Evolutionary conservation across 2,888 invertebrate genomes (phyloP).

Genomic region (Plagodis dolabraria): DNA sequence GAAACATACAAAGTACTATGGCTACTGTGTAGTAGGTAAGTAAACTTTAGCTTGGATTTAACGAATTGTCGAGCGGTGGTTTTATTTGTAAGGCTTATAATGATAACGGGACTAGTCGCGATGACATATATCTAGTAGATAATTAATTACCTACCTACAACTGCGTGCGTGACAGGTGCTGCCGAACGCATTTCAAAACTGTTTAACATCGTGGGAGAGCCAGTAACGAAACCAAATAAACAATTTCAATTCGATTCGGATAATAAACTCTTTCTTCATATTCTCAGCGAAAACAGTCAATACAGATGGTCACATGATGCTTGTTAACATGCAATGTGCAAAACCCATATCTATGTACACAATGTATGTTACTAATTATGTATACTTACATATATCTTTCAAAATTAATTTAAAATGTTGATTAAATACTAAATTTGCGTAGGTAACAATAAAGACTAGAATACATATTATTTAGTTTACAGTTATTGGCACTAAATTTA

Average conservation of each 20-base stretch:
- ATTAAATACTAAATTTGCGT: slow-evolving; percentile 83
- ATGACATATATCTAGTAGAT: neutral
- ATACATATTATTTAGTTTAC: slow-evolving; percentile 82
- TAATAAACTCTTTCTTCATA: slow-evolving; percentile 53
- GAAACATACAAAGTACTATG: slow-evolving; percentile 2
- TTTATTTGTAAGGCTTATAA: slow-evolving; percentile 1
- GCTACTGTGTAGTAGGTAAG: neutral
- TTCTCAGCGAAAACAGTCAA: slow-evolving; percentile 47
- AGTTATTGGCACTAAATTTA: slow-evolving; percentile 85
- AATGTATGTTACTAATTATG: slow-evolving; percentile 65
- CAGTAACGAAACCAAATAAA: slow-evolving; percentile 50
- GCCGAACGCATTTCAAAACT: slow-evolving; percentile 18
- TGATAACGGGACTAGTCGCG: slow-evolving; percentile 3
- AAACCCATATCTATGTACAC: slow-evolving; percentile 71
- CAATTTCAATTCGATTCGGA: slow-evolving; percentile 43
- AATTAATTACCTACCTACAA: neutral
- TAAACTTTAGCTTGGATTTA: slow-evolving; percentile 4
- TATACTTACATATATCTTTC: slow-evolving; percentile 61
- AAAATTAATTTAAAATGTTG: slow-evolving; percentile 78
- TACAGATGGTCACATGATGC: slow-evolving; percentile 55
- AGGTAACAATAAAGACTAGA: slow-evolving; percentile 85
- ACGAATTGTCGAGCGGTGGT: slow-evolving; percentile 5
- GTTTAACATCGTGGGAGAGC: slow-evolving; percentile 42
- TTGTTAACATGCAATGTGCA: slow-evolving; percentile 71
- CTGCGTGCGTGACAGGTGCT: slow-evolving; percentile 3